phyloP scores from a whole-genome alignment of 2,113 vertebrate genomes.

The Sciurus niger region DNA sequence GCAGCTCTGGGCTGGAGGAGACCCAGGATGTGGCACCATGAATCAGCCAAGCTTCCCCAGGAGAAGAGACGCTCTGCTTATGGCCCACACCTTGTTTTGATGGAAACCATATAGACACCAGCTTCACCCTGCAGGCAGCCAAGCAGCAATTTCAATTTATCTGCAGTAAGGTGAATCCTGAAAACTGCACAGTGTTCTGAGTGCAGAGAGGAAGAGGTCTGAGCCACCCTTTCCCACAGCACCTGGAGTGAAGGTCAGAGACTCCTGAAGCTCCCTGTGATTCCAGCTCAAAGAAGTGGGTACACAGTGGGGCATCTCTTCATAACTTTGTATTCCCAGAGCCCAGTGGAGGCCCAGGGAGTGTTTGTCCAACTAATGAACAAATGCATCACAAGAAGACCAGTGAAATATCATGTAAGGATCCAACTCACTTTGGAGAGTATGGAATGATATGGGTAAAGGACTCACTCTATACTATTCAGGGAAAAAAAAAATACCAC shows the following conservation, averaged over 20 bases:
- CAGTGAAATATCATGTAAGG: neutral
- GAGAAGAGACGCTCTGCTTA: conserved; percentile 26
- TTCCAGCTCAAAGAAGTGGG: neutral
- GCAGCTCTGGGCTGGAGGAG: conserved; percentile 42
- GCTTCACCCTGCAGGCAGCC: neutral
- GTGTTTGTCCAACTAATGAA: too few species aligned
- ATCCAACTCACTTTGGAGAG: neutral
- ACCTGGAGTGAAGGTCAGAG: neutral
- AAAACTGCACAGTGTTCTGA: neutral
- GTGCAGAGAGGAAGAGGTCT: rapidly evolving
- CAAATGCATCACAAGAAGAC: neutral
- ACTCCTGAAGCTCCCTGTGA: neutral
- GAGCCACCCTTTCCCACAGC: neutral
- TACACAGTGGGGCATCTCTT: rapidly evolving
- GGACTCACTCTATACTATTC: neutral
- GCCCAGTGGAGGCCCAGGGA: neutral
- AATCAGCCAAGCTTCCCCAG: conserved; percentile 47
- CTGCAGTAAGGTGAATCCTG: neutral
- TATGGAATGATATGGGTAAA: neutral
- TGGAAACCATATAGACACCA: neutral
- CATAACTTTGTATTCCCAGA: too few species aligned
- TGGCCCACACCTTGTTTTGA: conserved; percentile 20
- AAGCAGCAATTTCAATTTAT: conserved; percentile 9
- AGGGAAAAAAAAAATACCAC: neutral
- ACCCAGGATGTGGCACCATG: neutral